Evolutionary conservation across 2,888 invertebrate species (phyloP).

Genomic region (Spodoptera picta): DNA sequence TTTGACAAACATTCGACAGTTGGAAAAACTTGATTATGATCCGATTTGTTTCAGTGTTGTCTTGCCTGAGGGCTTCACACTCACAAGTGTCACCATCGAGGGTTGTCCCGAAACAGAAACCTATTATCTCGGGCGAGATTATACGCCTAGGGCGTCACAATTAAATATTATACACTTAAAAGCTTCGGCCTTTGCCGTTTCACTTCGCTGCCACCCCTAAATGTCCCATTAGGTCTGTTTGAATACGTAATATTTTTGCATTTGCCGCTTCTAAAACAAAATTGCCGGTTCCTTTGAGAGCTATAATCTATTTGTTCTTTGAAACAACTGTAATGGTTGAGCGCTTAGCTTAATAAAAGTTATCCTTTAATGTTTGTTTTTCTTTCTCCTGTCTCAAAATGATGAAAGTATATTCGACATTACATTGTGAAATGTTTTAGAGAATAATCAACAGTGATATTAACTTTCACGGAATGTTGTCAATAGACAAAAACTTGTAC

Average conservation of each 20-base stretch:
- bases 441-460: slow-evolving; percentile 64
- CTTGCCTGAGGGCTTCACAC: slow-evolving; percentile 84
- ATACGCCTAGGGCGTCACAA: slow-evolving; percentile 89
- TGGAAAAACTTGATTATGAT: slow-evolving; percentile 86
- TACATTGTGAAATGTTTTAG: slow-evolving; percentile 48
- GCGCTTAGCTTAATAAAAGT: slow-evolving; percentile 82
- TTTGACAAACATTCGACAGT: slow-evolving; percentile 74
- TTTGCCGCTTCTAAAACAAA: slow-evolving; percentile 87
- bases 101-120: slow-evolving; percentile 88
- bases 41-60: slow-evolving; percentile 86
- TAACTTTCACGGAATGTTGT: slow-evolving; percentile 68
- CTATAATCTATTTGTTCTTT: slow-evolving; percentile 88
- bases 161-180: slow-evolving; percentile 89
- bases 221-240: slow-evolving; percentile 89
- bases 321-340: slow-evolving; percentile 86
- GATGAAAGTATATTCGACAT: slow-evolving; percentile 26
- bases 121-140: slow-evolving; percentile 89
- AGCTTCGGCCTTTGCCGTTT: slow-evolving; percentile 89
- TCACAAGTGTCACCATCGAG: slow-evolving; percentile 85
- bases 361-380: slow-evolving; percentile 74
- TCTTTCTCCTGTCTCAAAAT: slow-evolving; percentile 42
- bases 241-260: slow-evolving; percentile 89
- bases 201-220: slow-evolving; percentile 88
- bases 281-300: slow-evolving; percentile 88
- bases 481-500: slow-evolving; percentile 66